Base-by-base conservation (phyloP, 2,888 invertebrate species). In the Endomychus coccineus region DNA sequence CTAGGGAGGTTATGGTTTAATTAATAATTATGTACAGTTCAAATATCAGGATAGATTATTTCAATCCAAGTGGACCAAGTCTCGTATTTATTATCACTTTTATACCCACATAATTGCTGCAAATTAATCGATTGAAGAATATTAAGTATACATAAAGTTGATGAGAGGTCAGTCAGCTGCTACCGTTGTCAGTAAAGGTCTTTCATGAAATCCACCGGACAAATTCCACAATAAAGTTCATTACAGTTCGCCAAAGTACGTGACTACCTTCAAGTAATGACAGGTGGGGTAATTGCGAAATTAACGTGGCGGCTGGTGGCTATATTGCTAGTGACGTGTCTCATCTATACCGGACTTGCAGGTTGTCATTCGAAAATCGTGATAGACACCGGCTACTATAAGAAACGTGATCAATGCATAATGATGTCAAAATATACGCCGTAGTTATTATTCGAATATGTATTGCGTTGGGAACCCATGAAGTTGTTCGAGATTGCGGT, bases 341-440 rank as follows among this genome's bases (percentile, higher is more conserved):
- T 28, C 34, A 35, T 39, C 39, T 30, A 34, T 34, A 21, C 33
- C 21, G 21, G 21, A 19, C 21, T 25, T 25, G 29, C 48, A 52
- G 52, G 48, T 51, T 38, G 55, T 55, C 55, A 55, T 54, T 58
- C 53, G 54, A 38, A 38, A 54, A 56, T 61, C 62, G 62, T 62
- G 62, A 61, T 60, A 58, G 56, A 61, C 59, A 60, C 58, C 53
- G 59, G 64, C 62, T 64, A 62, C 62, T 57, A 62, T 64, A 59
- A 53, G 56, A 61, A 64, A 62, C 64, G 62, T 64, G 64, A 64
- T 56, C 58, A 48, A 55, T 47, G 44, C 50, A 55, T 63, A 61
- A 61, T 62, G 58, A 63, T 59, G 61, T 62, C 62, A 59, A 61
- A 62, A 57, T 62, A 59, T 50, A 54, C 53, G 28, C 5, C 24